A percentile compares a stretch with the other conserved stretches of the same genome.
Conservation (phyloP, 2,797 vertebrate genomes). For the Loris lydekkerianus region DNA sequence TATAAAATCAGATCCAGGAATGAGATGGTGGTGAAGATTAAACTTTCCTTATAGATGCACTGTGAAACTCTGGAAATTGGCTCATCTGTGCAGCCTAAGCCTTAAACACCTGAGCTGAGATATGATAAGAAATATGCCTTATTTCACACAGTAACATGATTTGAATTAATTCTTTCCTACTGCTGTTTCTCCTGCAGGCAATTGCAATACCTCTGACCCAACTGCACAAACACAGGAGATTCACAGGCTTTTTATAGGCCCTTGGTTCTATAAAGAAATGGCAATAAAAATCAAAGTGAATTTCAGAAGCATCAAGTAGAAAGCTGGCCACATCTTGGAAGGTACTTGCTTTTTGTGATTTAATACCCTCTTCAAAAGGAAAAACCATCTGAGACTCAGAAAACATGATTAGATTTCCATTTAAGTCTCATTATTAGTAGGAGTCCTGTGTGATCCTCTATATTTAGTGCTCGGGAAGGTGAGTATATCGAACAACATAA, state of each 20-base stretch:
- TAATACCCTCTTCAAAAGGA: slow-evolving; percentile 34
- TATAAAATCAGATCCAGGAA: slow-evolving; percentile 58
- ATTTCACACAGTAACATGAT: slow-evolving; percentile 6
- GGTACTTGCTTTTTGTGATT: slow-evolving; percentile 25
- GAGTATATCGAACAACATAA: neutral
- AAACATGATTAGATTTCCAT: slow-evolving; percentile 40
- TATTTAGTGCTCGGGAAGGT: slow-evolving; percentile 47
- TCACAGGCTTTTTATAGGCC: neutral
- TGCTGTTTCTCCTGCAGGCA: neutral
- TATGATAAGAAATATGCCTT: slow-evolving; percentile 42
- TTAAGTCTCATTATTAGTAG: neutral
- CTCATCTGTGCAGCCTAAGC: neutral
- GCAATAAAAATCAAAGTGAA: slow-evolving; percentile 65
- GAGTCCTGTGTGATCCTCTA: neutral
- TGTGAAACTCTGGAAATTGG: slow-evolving; percentile 25
- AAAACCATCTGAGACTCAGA: neutral
- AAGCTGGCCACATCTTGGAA: slow-evolving; percentile 50
- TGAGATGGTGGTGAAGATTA: slow-evolving; percentile 21
- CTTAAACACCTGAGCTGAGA: slow-evolving; percentile 39
- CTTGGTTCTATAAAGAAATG: slow-evolving; percentile 53
- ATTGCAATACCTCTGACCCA: slow-evolving; percentile 30
- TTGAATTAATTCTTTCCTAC: slow-evolving; percentile 67
- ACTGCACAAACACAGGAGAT: slow-evolving; percentile 23
- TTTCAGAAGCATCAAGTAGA: slow-evolving; percentile 60
- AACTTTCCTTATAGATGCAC: neutral